These are phyloP conservation scores for Hedya salicella DNA, from an alignment of 2,888 invertebrate species.

Conservation along the genomic window DNA sequence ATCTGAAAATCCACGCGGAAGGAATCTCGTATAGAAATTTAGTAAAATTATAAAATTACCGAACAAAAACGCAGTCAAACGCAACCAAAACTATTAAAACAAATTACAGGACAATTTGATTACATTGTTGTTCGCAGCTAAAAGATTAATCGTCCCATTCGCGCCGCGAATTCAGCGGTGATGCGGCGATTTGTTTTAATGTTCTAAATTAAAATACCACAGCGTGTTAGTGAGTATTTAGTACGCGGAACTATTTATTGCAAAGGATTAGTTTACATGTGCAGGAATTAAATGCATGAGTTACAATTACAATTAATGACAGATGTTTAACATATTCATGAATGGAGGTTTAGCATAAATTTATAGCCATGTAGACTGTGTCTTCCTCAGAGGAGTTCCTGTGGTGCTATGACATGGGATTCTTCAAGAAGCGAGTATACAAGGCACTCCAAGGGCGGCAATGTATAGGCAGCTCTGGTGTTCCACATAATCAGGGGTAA, in stretches of 20 bases:
- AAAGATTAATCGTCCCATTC: constrained; percentile 34
- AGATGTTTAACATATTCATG: constrained; percentile 1
- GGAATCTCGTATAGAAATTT: too few relatives aligned
- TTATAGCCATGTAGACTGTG: too few relatives aligned
- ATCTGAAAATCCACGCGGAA: too few relatives aligned
- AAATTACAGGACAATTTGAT: constrained; percentile 23
- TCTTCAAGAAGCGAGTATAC: too few relatives aligned
- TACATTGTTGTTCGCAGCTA: constrained; percentile 26
- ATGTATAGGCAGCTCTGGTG: too few relatives aligned
- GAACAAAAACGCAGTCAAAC: not conserved
- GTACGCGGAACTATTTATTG: constrained; percentile 46
- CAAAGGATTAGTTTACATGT: constrained; percentile 6
- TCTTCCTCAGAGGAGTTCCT: too few relatives aligned
- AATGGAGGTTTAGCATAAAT: not conserved
- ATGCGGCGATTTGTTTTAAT: constrained; percentile 50
- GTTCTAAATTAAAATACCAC: constrained; percentile 46
- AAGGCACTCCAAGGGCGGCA: too few relatives aligned
- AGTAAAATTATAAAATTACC: not conserved
- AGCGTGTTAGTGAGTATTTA: constrained; percentile 47
- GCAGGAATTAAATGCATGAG: constrained; percentile 3
- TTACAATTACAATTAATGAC: constrained; percentile 14
- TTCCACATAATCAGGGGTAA: too few relatives aligned
- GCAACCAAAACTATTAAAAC: constrained; percentile 27
- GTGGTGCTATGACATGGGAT: too few relatives aligned
- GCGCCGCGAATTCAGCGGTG: constrained; percentile 31